Conservation (phyloP, 2,113 vertebrate genomes). For the Chaetura pelagica region DNA sequence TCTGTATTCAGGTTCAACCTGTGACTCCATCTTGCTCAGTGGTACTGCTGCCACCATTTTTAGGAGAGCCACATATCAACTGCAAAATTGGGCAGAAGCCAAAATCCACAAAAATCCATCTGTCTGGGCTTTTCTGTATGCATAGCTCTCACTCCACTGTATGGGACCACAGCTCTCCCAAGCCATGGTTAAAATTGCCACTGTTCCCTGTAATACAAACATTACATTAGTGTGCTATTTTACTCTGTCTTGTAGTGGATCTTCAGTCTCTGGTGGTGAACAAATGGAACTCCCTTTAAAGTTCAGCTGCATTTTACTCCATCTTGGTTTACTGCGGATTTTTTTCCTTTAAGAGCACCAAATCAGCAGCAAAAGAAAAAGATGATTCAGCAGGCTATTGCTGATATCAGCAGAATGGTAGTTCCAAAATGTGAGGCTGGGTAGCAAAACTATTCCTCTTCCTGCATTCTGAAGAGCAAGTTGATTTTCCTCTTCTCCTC, state of each 20-base stretch:
- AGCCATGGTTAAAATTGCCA: background rate
- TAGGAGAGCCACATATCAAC: background rate
- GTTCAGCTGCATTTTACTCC: background rate
- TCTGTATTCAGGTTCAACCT: background rate
- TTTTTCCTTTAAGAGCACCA: background rate
- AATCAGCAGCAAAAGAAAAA: background rate
- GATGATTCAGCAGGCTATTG: constrained; percentile 30
- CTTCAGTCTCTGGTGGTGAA: background rate
- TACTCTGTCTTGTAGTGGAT: background rate
- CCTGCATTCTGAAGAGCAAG: constrained; percentile 4
- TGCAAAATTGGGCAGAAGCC: background rate
- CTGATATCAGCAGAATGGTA: constrained; percentile 1
- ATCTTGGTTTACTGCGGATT: background rate
- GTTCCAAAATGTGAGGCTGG: constrained; percentile 46
- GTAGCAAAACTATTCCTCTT: constrained; percentile 6
- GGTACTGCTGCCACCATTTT: background rate
- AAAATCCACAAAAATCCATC: background rate
- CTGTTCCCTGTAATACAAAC: background rate
- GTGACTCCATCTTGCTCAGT: background rate
- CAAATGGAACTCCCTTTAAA: background rate
- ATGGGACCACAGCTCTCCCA: background rate
- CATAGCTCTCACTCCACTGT: background rate
- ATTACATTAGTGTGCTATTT: background rate
- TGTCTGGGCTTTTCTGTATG: background rate
- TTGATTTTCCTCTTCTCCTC: background rate